phyloP scores from a whole-genome alignment of 2,888 invertebrate species.

The Drosophila ochracea region DNA sequence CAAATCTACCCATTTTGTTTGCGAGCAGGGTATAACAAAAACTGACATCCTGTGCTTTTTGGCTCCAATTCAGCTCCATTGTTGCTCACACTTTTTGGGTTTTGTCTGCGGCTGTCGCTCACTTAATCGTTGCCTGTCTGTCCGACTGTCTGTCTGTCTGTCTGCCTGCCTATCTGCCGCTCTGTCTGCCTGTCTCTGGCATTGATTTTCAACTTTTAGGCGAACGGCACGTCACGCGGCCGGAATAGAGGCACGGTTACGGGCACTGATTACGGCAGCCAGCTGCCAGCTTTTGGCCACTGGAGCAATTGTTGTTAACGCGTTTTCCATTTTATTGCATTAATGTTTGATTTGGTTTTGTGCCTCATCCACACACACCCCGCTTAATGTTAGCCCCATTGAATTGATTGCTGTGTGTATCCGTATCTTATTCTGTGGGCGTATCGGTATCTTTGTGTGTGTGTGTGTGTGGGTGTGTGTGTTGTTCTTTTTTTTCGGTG shows the following conservation, averaged over 20 bases:
- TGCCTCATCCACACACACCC: constrained; percentile 35
- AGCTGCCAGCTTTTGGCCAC: constrained; percentile 55
- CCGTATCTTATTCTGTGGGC: constrained; percentile 28
- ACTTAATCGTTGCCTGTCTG: constrained; percentile 56
- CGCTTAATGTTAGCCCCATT: constrained; percentile 51
- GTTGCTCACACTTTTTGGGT: constrained; percentile 38
- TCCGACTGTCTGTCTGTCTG: constrained; percentile 1
- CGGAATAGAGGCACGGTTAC: constrained; percentile 19
- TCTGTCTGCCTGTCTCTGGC: constrained; percentile 29
- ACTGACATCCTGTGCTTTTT: constrained; percentile 28
- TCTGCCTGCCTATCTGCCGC: constrained; percentile 1
- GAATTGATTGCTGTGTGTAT: constrained; percentile 69
- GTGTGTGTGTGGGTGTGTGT: constrained; percentile 9
- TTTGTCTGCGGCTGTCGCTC: constrained; percentile 70
- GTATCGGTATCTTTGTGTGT: constrained; percentile 16
- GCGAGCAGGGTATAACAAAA: constrained; percentile 5
- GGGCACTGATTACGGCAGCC: constrained; percentile 50
- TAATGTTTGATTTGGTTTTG: constrained; percentile 81
- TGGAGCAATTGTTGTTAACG: constrained; percentile 81
- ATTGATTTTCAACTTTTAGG: constrained; percentile 74
- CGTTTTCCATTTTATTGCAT: constrained; percentile 83
- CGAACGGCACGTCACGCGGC: constrained; percentile 49
- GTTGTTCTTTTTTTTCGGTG: constrained; percentile 36
- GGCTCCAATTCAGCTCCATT: constrained; percentile 41
- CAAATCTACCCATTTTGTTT: background rate